These are phyloP conservation scores for Aegithalos caudatus DNA, from an alignment of 2,113 vertebrate genomes.

Conservation along the genomic window DNA sequence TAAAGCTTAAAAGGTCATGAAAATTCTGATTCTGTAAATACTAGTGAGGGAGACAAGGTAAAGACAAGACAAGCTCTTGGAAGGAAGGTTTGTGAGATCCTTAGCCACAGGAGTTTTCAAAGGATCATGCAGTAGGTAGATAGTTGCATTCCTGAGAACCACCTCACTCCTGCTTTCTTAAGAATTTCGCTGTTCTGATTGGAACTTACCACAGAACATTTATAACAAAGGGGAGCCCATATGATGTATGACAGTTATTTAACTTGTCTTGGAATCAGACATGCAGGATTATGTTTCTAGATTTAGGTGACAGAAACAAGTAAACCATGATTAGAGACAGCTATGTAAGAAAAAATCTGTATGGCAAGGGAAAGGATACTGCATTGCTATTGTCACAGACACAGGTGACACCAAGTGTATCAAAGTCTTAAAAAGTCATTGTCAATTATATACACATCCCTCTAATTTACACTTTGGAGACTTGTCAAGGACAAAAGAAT, in stretches of 20 bases:
- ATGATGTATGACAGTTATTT: slow-evolving; percentile 16
- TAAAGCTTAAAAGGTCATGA: not conserved
- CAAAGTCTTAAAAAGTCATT: slow-evolving; percentile 12
- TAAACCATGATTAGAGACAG: not conserved
- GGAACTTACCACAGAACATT: slow-evolving; percentile 17
- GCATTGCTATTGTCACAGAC: not conserved
- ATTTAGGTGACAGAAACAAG: not conserved
- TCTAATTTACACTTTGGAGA: slow-evolving; percentile 5
- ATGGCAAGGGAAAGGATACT: not conserved
- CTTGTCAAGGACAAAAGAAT: not conserved
- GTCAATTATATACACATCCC: not conserved
- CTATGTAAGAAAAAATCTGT: not conserved
- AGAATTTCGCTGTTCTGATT: slow-evolving; percentile 47
- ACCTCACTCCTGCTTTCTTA: slow-evolving; percentile 33
- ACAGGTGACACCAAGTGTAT: not conserved
- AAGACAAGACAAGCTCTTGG: not conserved
- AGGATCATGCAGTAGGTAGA: not conserved
- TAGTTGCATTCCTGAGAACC: slow-evolving; percentile 40
- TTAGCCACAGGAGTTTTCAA: not conserved
- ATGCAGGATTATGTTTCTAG: not conserved
- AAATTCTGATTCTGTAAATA: not conserved
- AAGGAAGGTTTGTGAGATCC: not conserved
- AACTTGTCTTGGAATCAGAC: slow-evolving; percentile 11
- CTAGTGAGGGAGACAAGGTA: not conserved
- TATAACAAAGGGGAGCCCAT: slow-evolving; percentile 11